These are phyloP conservation scores for Drosophila sp. DNA, from an alignment of 1,140 invertebrate genomes.

Conservation along the genomic window DNA sequence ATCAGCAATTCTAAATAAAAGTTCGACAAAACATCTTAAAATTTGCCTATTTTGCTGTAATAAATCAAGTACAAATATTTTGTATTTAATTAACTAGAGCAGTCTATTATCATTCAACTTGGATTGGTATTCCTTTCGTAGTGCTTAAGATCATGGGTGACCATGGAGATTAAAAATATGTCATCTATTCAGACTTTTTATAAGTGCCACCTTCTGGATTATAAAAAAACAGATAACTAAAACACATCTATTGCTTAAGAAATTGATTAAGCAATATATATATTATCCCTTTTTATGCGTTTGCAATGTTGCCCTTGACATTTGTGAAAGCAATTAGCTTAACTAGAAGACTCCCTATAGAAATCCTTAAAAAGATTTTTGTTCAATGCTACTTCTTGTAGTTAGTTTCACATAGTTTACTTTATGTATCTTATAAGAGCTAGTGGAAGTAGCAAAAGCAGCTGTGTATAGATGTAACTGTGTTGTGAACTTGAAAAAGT, in stretches of 20 bases:
- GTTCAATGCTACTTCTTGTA: neutral
- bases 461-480: conserved; percentile 7
- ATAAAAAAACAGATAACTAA: neutral
- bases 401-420: neutral
- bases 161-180: too few relatives aligned
- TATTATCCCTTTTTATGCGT: neutral
- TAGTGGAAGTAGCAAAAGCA: neutral
- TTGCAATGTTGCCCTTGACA: conserved; percentile 11
- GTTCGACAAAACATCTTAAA: too few relatives aligned
- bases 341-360: neutral
- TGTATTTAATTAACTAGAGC: too few relatives aligned
- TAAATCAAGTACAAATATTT: too few relatives aligned
- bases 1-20: too few relatives aligned
- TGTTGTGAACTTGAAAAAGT: conserved; percentile 65
- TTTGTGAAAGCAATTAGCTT: conserved; percentile 3
- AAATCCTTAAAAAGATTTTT: neutral
- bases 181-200: too few relatives aligned
- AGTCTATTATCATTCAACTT: too few relatives aligned
- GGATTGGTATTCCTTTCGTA: too few relatives aligned
- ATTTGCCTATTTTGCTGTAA: too few relatives aligned
- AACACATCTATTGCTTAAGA: neutral
- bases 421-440: neutral
- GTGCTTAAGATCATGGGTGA: too few relatives aligned
- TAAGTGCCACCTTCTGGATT: too few relatives aligned
- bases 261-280: neutral